A percentile compares a stretch with the other conserved stretches of the same genome.
These are phyloP conservation scores for Drosophila parabipectinata DNA, from an alignment of 1,140 invertebrate genomes.

Conservation along the genomic window DNA sequence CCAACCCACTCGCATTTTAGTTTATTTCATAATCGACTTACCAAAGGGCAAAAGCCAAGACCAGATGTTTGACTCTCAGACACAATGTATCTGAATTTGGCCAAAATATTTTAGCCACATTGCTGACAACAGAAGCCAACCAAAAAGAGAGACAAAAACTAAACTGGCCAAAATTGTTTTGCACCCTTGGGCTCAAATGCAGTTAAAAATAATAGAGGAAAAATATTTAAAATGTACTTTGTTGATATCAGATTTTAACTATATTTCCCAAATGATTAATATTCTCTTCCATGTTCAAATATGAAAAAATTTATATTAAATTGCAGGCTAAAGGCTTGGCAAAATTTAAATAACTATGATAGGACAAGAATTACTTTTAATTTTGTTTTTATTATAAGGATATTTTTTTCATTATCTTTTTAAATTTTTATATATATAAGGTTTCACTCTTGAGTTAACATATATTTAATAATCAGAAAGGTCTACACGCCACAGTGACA, in stretches of 20 bases:
- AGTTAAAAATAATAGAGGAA: background rate
- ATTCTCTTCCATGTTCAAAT: no score
- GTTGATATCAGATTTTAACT: background rate
- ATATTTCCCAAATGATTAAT: no score
- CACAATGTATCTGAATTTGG: conserved; percentile 9
- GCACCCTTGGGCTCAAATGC: conserved; percentile 2
- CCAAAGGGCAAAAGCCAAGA: conserved; percentile 31
- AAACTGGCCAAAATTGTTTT: conserved; percentile 25
- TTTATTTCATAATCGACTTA: conserved; percentile 45
- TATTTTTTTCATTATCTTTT: no score
- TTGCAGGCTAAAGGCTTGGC: no score
- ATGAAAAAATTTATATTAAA: no score
- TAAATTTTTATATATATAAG: no score
- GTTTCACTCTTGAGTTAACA: no score
- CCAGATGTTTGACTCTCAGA: conserved; percentile 29
- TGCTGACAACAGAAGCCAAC: conserved; percentile 10
- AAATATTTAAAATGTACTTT: background rate
- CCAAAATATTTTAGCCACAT: conserved; percentile 31
- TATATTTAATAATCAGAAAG: no score
- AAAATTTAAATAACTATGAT: no score
- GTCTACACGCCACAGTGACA: conserved; percentile 80
- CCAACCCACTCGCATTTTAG: conserved; percentile 9
- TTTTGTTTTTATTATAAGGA: no score
- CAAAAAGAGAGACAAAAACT: conserved; percentile 16
- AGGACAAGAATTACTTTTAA: no score